Evolutionary conservation across 2,113 vertebrate genomes (phyloP).

Genomic region (Heloderma charlesbogerti): DNA sequence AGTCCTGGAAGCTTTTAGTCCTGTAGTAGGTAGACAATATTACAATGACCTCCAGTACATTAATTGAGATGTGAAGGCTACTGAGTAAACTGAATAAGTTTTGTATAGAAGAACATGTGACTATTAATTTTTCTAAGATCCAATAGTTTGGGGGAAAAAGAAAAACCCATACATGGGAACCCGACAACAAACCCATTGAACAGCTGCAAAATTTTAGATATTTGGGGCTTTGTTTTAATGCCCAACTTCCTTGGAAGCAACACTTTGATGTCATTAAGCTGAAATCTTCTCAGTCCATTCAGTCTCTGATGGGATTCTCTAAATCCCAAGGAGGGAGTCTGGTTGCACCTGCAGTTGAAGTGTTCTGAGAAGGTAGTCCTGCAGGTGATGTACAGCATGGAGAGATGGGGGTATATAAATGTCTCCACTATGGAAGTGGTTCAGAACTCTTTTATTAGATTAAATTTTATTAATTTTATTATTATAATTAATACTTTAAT

Average conservation of each 20-base stretch:
- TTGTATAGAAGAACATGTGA: background rate
- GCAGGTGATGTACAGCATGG: background rate
- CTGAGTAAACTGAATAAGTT: background rate
- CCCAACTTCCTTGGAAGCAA: background rate
- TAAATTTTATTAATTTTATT: too few species aligned
- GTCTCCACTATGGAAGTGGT: background rate
- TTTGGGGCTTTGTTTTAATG: background rate
- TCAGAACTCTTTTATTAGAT: background rate
- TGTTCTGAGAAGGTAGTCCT: background rate
- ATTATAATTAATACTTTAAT: too few species aligned
- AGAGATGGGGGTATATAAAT: background rate
- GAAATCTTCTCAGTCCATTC: background rate
- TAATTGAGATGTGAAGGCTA: too few species aligned
- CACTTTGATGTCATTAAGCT: background rate
- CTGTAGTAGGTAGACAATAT: too few species aligned
- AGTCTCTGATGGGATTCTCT: background rate
- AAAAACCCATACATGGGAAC: background rate
- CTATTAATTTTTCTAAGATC: background rate
- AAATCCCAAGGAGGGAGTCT: background rate
- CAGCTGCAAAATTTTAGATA: background rate
- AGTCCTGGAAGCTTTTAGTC: too few species aligned
- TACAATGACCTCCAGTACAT: too few species aligned
- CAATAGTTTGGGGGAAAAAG: background rate
- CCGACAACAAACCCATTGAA: background rate
- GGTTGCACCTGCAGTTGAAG: background rate